Base-by-base conservation (phyloP, 2,888 invertebrate species). In the Reticulitermes lucifugus region DNA sequence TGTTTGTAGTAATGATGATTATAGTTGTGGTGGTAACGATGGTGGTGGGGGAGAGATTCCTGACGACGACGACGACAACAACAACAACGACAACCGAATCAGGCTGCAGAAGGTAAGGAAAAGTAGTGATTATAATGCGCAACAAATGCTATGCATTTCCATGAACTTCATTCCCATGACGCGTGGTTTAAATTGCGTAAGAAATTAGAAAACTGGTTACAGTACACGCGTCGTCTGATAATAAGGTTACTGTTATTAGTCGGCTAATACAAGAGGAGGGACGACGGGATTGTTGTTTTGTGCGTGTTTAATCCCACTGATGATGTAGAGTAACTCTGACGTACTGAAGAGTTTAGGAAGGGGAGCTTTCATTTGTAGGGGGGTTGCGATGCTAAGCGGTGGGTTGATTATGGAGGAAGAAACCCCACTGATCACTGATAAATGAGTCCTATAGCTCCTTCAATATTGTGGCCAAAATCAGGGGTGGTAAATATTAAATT, bases 371-470 rank as follows among this genome's bases (percentile, higher is more conserved):
- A 6, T 60, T 60, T 60, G 60, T 22, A 29, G 71, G 71, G 35
- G n/a, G 71, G 7, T 46, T 12, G 46, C 35, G 46, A 46, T 46
- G 12, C 4, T 46, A 46, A 46, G 46, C 46, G 46, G 46, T 46
- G 46, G 46, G 46, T 71, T 71, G 29, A 71, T 71, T 35, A 71
- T 71, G 18, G 2, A 35, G 71, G n/a, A 75, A 43, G 75, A 4
- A 77, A 9, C 77, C 77, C 77, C 77, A 46, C 46, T 77, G 77
- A 77, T 46, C 46, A 77, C 77, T 77, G 77, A 77, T 77, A 46
- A 77, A 77, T 77, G 43, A 77, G 77, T 77, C 41, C 65, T 65
- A n/a, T 77, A 51, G 21, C 7, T 43, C 77, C 77, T 46, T 46
- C 51, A 43, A 73, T 73, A 73, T 73, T 65, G 65, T 65, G 6